Evolutionary conservation across 2,797 vertebrate species (phyloP), one percentile per base, ranked within the genome.

Genomic region (Capromys pilorides): DNA sequence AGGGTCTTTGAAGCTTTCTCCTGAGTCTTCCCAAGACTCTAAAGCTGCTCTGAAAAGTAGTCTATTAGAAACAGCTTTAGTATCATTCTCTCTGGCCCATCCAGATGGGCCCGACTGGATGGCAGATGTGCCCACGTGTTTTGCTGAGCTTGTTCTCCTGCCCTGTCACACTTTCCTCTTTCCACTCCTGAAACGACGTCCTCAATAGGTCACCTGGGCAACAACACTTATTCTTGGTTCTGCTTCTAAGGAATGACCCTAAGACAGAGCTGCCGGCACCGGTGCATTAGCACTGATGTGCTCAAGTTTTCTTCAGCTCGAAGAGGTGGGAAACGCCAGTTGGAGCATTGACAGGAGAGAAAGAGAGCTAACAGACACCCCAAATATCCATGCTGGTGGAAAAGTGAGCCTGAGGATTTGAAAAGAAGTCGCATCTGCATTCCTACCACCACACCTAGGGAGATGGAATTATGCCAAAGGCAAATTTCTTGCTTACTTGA

Each of bases 401-500:
- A 89, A 88, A 49, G 33, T 10, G 6, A 73, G 12, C 11, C 45
- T 77, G 77, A 57, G 54, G 28, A 75, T 28, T 12, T 93, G 41
- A 85, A 93, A 94, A 80, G 77, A 93, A 91, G 86, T 73, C 31
- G 64, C 59, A 90, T 80, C 59, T 49, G 41, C 62, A 49, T 95
- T 62, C 90, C 49, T 21, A 86, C 45, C 75, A 79, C 31, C 51
- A 45, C 59, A 93, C 86, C 75, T 89, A 95, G 31, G 41, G 39
- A 96, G 77, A 94, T 91, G 86, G 91, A 86, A 94, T 83, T 41
- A 80, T 13, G 59, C 91, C 95, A 94, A 86, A 86, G 81, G 79
- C 69, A 84, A 94, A 95, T 88, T 83, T n/a, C n/a, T 79, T 10
- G 5, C 83, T 75, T 88, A 49, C 62, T 92, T 96, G 88, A 64